Conservation (phyloP, 2,797 vertebrate genomes). For the Gymnothorax javanicus region DNA sequence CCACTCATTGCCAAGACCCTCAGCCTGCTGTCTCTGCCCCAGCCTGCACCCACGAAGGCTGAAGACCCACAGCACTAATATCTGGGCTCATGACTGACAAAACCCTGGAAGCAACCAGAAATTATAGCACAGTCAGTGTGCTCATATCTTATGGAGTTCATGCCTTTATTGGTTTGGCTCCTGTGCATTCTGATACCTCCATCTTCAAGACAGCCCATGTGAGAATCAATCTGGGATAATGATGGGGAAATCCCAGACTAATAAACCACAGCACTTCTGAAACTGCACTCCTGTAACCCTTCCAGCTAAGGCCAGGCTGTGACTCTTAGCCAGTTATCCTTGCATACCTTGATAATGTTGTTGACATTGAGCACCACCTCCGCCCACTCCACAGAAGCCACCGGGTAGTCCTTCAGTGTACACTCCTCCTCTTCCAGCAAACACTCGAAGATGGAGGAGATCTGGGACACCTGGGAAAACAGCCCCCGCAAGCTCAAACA, state of each 20-base stretch:
- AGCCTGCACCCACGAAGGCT: no score
- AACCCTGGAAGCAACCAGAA: not conserved
- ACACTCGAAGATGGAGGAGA: conserved; percentile 87
- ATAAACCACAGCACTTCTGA: not conserved
- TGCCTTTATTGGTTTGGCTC: not conserved
- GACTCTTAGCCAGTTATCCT: not conserved
- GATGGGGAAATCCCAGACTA: not conserved
- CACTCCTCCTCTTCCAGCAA: conserved; percentile 89
- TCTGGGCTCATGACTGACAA: not conserved
- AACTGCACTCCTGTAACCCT: not conserved
- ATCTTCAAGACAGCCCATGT: not conserved
- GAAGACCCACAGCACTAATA: no score
- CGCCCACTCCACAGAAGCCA: conserved; percentile 84
- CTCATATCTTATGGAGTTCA: not conserved
- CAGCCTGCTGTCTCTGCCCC: no score
- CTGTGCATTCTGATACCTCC: not conserved
- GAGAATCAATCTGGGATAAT: not conserved
- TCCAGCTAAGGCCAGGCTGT: not conserved
- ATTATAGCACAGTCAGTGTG: not conserved
- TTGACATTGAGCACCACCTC: conserved; percentile 83
- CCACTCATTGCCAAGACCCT: no score
- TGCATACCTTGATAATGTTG: conserved; percentile 84
- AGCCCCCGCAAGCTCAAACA: conserved; percentile 3
- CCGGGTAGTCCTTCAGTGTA: conserved; percentile 73
- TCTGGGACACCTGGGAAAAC: conserved; percentile 83